Conservation (phyloP, 2,888 invertebrate genomes). For the Ptycholaimellus sp. region DNA sequence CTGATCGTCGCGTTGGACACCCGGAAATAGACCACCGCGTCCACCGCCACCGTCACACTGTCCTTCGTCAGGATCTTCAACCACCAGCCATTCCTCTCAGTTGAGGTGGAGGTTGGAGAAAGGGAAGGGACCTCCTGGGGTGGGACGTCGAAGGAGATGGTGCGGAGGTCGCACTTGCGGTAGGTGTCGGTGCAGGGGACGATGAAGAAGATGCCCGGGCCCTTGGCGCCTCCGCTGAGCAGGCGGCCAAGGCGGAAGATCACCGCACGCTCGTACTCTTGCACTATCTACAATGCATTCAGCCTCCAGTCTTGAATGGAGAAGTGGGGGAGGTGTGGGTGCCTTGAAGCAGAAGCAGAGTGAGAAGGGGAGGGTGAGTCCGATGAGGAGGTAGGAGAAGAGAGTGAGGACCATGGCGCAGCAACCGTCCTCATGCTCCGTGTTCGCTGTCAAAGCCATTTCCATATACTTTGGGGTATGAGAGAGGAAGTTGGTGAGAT, state of each 20-base stretch:
- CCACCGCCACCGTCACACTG: conserved; percentile 85
- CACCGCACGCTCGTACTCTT: conserved; percentile 46
- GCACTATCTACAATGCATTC: conserved; percentile 16
- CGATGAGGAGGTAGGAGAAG: conserved; percentile 5
- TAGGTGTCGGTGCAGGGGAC: conserved; percentile 68
- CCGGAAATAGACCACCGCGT: conserved; percentile 41
- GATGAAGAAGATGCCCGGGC: conserved; percentile 50
- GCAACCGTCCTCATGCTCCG: too few species aligned
- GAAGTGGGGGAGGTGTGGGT: background rate
- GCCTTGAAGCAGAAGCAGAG: conserved; percentile 18
- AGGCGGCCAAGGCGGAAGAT: conserved; percentile 61
- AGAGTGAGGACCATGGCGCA: conserved; percentile 7
- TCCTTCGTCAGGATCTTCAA: conserved; percentile 78
- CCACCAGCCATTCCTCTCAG: background rate
- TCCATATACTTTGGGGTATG: too few species aligned
- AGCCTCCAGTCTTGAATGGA: background rate
- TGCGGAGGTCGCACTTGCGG: conserved; percentile 69
- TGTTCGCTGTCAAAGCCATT: too few species aligned
- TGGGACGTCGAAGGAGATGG: conserved; percentile 81
- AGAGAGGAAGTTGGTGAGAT: too few species aligned
- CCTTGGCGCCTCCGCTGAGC: conserved; percentile 46
- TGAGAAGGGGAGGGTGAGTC: conserved; percentile 14
- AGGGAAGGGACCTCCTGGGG: conserved; percentile 62
- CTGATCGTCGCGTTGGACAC: conserved; percentile 89
- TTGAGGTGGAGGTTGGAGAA: background rate